Conservation (phyloP, 2,797 vertebrate genomes). For the Mormyrus proboscirostris region DNA sequence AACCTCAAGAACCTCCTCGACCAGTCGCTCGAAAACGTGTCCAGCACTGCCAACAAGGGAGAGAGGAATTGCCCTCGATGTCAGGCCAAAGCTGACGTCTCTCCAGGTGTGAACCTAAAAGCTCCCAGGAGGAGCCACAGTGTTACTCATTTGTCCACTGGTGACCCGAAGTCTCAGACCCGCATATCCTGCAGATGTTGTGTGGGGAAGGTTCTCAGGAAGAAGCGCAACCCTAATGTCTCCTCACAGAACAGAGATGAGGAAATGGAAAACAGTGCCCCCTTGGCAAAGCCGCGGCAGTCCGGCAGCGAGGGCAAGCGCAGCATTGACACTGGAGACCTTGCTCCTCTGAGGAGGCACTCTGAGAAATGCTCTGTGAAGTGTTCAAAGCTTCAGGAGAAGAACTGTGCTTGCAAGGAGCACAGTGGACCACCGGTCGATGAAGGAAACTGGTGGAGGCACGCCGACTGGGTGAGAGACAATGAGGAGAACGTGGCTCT, state of each 20-base stretch:
- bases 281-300: slow-evolving; percentile 24
- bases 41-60: slow-evolving; percentile 26
- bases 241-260: slow-evolving; percentile 25
- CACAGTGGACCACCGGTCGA: slow-evolving; percentile 28
- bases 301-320: slow-evolving; percentile 9
- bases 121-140: slow-evolving; percentile 39
- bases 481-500: slow-evolving; percentile 43
- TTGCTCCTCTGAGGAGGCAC: slow-evolving; percentile 39
- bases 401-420: slow-evolving; percentile 42
- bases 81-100: slow-evolving; percentile 31
- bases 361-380: slow-evolving; percentile 31
- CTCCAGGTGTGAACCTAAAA: slow-evolving; percentile 25
- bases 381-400: slow-evolving; percentile 42
- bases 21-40: slow-evolving; percentile 29
- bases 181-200: slow-evolving; percentile 49
- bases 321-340: slow-evolving; percentile 28
- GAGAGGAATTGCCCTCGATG: slow-evolving; percentile 54
- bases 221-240: slow-evolving; percentile 23
- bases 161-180: slow-evolving; percentile 32
- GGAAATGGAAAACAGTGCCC: slow-evolving; percentile 40
- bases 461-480: slow-evolving; percentile 36
- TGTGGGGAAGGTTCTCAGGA: slow-evolving; percentile 27
- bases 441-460: slow-evolving; percentile 35
- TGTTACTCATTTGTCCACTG: slow-evolving; percentile 35
- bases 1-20: slow-evolving; percentile 47